Conservation (phyloP, 1,140 invertebrate genomes). For the Reticulitermes speratus region DNA sequence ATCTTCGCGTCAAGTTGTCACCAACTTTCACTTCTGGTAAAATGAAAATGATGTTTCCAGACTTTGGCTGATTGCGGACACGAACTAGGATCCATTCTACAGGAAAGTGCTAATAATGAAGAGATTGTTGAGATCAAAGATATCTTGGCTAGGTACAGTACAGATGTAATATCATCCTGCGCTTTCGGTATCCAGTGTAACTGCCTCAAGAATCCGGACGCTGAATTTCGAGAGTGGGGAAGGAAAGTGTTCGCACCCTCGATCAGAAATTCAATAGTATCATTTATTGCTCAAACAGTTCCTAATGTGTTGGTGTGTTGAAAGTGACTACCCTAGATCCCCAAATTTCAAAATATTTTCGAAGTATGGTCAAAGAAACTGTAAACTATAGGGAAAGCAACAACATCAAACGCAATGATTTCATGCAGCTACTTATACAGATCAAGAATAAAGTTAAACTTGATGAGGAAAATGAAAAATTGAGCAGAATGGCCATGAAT, state of each 20-base stretch:
- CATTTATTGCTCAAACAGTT: background rate
- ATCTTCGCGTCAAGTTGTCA: too few species aligned
- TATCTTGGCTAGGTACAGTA: too few species aligned
- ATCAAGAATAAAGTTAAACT: conserved; percentile 31
- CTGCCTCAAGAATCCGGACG: too few species aligned
- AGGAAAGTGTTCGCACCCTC: background rate
- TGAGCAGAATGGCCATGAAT: background rate
- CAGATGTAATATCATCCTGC: too few species aligned
- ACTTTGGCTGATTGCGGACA: conserved; percentile 28
- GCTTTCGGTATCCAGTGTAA: too few species aligned
- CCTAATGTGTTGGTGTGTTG: background rate
- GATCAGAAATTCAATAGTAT: background rate
- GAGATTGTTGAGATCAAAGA: background rate
- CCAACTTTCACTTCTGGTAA: conserved; percentile 41
- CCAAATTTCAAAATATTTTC: background rate
- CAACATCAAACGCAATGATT: conserved; percentile 40
- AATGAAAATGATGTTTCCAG: conserved; percentile 52
- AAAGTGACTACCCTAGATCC: background rate
- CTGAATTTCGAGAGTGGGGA: too few species aligned
- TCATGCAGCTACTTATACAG: conserved; percentile 30
- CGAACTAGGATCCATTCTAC: conserved; percentile 19
- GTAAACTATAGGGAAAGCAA: conserved; percentile 39
- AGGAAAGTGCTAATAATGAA: background rate
- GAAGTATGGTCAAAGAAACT: background rate
- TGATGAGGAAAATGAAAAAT: background rate